These are phyloP conservation scores for Sprattus sprattus DNA, from an alignment of 2,113 vertebrate genomes.

Conservation along the genomic window DNA sequence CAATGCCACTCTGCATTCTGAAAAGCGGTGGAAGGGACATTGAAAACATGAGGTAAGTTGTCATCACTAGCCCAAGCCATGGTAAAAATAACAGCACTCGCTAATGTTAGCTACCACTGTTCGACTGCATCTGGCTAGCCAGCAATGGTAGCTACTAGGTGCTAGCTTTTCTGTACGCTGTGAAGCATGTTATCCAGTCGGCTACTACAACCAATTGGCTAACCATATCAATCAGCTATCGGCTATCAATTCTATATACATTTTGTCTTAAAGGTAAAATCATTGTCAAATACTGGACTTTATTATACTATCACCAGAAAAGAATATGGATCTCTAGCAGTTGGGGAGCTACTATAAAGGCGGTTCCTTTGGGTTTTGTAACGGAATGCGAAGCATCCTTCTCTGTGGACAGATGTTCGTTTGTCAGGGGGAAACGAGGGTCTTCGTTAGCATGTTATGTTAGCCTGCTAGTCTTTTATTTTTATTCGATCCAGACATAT, in stretches of 20 bases:
- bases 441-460: neutral
- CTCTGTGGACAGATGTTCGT: conserved; percentile 25
- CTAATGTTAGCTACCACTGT: conserved; percentile 11
- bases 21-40: conserved; percentile 86
- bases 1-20: conserved; percentile 76
- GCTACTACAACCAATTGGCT: neutral
- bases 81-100: neutral
- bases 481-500: conserved; percentile 8
- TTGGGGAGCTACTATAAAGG: neutral
- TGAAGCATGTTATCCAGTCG: neutral
- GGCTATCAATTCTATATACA: neutral
- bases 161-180: neutral
- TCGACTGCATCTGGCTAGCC: conserved; percentile 3
- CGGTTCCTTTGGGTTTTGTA: conserved; percentile 15
- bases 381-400: conserved; percentile 3
- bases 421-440: neutral
- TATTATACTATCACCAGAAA: neutral
- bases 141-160: neutral
- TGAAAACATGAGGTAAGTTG: conserved; percentile 87
- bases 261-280: neutral
- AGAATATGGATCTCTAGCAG: neutral
- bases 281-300: neutral
- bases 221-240: neutral
- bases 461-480: neutral
- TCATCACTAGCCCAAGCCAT: neutral